Evolutionary conservation across 2,888 invertebrate species (phyloP).

Genomic region (Calliopum simillimum): DNA sequence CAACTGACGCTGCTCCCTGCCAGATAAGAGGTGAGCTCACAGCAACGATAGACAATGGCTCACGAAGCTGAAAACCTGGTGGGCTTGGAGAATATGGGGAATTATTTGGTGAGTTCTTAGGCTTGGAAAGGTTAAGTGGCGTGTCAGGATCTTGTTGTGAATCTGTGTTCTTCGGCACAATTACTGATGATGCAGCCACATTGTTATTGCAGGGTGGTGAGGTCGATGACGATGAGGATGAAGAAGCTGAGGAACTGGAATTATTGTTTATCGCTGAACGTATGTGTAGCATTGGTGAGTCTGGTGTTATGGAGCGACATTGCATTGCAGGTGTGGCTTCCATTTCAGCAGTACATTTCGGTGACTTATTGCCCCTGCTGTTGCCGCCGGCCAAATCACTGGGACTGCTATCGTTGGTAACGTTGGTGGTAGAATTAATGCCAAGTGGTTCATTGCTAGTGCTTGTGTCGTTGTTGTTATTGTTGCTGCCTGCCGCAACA

Average conservation of each 20-base stretch:
- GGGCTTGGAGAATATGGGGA: constrained; percentile 60
- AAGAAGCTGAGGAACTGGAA: constrained; percentile 20
- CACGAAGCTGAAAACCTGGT: constrained; percentile 52
- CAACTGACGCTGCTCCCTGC: constrained; percentile 37
- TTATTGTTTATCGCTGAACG: constrained; percentile 6
- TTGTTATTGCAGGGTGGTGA: constrained; percentile 53
- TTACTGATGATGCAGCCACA: constrained; percentile 39
- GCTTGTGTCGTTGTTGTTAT: constrained; percentile 22
- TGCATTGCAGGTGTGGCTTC: neutral
- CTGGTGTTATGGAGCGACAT: constrained; percentile 50
- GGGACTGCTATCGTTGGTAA: constrained; percentile 20
- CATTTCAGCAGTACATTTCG: neutral
- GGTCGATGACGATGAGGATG: constrained; percentile 33
- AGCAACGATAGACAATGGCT: constrained; percentile 32
- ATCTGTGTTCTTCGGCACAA: constrained; percentile 37
- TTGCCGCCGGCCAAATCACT: neutral
- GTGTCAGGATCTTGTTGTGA: constrained; percentile 78
- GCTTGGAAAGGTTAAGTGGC: constrained; percentile 90
- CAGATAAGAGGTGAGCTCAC: constrained; percentile 51
- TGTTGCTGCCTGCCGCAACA: constrained; percentile 47
- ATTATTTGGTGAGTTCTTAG: constrained; percentile 74
- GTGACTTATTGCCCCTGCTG: neutral
- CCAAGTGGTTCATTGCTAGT: constrained; percentile 48
- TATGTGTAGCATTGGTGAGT: constrained; percentile 46
- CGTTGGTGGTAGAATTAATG: constrained; percentile 16